These are phyloP conservation scores for Paramuricea clavata DNA, from an alignment of 92 coral and sea anemone genomes.

Conservation along the genomic window DNA sequence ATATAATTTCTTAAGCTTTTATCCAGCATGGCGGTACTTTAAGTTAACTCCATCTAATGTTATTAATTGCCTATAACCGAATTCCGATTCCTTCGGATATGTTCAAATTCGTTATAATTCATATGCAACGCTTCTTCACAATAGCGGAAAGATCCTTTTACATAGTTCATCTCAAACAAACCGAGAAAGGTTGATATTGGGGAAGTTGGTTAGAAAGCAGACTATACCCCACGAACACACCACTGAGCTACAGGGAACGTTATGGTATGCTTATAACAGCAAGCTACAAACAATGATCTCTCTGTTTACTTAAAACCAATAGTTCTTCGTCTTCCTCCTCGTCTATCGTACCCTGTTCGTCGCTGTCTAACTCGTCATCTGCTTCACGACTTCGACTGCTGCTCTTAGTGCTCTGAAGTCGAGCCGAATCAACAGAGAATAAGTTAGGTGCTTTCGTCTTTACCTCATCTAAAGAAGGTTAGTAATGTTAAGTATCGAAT, in stretches of 20 bases:
- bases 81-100: not conserved
- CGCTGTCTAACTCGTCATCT: slow-evolving; percentile 91
- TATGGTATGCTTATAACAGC: not conserved
- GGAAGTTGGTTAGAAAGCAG: not conserved
- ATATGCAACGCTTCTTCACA: not conserved
- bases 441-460: slow-evolving; percentile 53
- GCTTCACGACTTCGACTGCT: slow-evolving; percentile 99
- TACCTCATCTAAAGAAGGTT: slow-evolving; percentile 42
- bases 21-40: not conserved
- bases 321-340: slow-evolving; percentile 34
- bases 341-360: slow-evolving; percentile 41
- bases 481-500: not conserved
- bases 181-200: not conserved
- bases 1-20: not conserved
- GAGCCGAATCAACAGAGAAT: slow-evolving; percentile 51
- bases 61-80: not conserved
- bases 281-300: slow-evolving; percentile 44
- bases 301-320: not conserved
- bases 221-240: not conserved
- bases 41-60: not conserved
- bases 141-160: not conserved
- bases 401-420: slow-evolving; percentile 79
- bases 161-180: not conserved
- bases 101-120: not conserved
- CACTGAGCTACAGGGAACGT: not conserved